phyloP scores from a whole-genome alignment of 2,113 vertebrate species.

The Nycticorax nycticorax region DNA sequence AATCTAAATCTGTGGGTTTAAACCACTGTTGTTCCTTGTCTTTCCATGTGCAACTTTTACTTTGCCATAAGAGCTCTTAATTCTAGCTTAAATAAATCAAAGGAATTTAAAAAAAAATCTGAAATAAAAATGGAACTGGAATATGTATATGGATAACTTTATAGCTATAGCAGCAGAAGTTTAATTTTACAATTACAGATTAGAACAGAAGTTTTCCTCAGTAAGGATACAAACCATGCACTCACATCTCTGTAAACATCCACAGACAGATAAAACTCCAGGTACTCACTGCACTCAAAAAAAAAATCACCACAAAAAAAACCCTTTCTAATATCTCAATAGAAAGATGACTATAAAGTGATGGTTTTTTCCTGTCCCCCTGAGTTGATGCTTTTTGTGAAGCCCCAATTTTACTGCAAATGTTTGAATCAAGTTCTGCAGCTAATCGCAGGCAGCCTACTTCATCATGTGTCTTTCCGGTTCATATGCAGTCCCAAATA shows the following conservation, averaged over 20 bases:
- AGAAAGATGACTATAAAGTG: background rate
- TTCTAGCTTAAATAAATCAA: background rate
- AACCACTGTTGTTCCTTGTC: background rate
- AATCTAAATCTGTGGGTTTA: background rate
- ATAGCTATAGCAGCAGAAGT: background rate
- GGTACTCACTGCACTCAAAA: background rate
- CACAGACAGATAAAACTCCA: background rate
- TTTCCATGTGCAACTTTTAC: background rate
- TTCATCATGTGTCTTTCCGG: background rate
- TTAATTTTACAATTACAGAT: background rate
- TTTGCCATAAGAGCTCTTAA: background rate
- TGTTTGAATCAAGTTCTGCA: background rate
- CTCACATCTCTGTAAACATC: background rate
- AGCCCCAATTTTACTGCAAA: background rate
- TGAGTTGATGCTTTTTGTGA: background rate
- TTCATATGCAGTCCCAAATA: background rate
- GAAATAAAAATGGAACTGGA: background rate
- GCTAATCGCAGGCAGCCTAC: background rate
- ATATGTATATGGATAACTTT: background rate
- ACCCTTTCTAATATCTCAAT: background rate
- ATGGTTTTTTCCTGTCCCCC: accelerated
- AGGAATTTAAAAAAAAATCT: background rate
- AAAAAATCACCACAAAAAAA: accelerated
- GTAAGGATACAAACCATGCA: background rate
- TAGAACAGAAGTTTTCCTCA: background rate